phyloP scores from a whole-genome alignment of 2,113 vertebrate species.

The Oreocharis arfaki region DNA sequence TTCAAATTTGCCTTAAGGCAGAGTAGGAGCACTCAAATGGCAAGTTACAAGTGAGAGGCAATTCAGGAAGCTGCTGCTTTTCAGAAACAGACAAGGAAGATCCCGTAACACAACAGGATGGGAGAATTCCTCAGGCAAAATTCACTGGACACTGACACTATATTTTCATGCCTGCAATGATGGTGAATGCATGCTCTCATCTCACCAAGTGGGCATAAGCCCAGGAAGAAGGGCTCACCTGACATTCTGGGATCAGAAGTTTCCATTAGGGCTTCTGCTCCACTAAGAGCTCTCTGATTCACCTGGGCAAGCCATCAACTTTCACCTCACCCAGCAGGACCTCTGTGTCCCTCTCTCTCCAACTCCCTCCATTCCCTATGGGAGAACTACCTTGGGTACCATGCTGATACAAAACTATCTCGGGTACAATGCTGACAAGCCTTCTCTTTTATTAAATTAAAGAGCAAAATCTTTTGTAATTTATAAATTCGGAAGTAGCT shows the following conservation, averaged over 20 bases:
- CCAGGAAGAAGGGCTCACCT: neutral
- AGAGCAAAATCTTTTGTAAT: neutral
- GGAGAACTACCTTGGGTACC: neutral
- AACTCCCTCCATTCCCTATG: neutral
- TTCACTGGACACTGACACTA: neutral
- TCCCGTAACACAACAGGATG: neutral
- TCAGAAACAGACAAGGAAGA: neutral
- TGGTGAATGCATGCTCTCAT: neutral
- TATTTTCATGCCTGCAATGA: neutral
- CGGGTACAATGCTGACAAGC: neutral
- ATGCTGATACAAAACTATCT: neutral
- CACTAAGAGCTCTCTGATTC: neutral
- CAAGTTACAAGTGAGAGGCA: neutral
- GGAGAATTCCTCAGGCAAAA: neutral
- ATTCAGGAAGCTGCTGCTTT: neutral
- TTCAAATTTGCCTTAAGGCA: neutral
- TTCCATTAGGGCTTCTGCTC: neutral
- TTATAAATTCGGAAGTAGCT: neutral
- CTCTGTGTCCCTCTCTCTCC: neutral
- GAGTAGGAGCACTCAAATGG: neutral
- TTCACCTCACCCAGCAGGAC: accelerated
- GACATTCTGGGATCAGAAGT: neutral
- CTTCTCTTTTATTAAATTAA: neutral
- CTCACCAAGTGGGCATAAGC: neutral
- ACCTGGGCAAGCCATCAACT: neutral